A percentile compares a stretch with the other conserved stretches of the same genome.
These are phyloP conservation scores for Stictonetta naevosa DNA, from an alignment of 2,113 vertebrate genomes.

Conservation along the genomic window DNA sequence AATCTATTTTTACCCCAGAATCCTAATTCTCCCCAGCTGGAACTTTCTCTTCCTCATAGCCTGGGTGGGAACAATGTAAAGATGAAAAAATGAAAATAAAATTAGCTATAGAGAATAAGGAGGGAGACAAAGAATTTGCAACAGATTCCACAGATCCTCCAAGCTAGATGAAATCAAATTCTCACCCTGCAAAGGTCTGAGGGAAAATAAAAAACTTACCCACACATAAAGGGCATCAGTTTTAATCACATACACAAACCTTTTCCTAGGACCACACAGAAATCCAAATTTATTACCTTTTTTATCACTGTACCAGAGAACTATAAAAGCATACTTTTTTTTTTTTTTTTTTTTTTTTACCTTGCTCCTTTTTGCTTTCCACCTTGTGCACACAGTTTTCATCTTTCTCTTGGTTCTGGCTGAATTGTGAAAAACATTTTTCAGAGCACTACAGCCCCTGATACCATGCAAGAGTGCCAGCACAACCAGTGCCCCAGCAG, in stretches of 20 bases:
- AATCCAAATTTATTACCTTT: not conserved
- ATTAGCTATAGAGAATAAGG: not conserved
- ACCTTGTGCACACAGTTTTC: fast-evolving
- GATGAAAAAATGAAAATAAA: not conserved
- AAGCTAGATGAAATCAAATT: not conserved
- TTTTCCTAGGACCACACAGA: not conserved
- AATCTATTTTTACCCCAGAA: slow-evolving; percentile 26
- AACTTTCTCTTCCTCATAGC: not conserved
- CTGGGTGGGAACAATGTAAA: not conserved
- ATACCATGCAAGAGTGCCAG: fast-evolving
- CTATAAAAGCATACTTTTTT: not conserved
- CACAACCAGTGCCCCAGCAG: fast-evolving
- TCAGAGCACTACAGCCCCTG: not conserved
- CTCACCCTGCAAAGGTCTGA: not conserved
- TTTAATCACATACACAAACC: not conserved
- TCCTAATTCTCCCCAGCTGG: not conserved
- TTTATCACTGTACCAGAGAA: not conserved
- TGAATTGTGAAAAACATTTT: not conserved
- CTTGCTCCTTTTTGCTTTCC: not conserved
- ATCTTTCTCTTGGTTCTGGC: not conserved
- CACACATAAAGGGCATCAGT: not conserved
- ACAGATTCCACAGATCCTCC: not conserved
- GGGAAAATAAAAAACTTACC: not conserved
- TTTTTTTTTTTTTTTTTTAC: too few relatives aligned
- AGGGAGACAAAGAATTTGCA: not conserved